Percentiles rank a stretch among this genome's conserved stretches.
Evolutionary conservation across 2,888 invertebrate genomes (phyloP).

Genomic region (Pantelozetes paolii): DNA sequence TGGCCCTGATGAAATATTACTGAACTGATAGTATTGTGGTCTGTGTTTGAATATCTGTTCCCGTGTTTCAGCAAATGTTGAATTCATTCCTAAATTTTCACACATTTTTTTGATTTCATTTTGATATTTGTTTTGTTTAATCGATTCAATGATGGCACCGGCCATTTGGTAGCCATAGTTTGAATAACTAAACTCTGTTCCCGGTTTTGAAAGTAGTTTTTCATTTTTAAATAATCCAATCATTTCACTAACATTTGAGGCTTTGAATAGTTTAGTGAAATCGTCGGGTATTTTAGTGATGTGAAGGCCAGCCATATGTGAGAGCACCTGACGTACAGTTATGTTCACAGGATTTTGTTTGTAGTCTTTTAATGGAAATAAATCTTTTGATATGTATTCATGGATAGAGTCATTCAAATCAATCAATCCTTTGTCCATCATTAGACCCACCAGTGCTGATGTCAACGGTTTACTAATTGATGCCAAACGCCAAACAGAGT

Average conservation of each 20-base stretch:
- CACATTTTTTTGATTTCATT: constrained; percentile 12
- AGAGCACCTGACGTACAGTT: constrained; percentile 32
- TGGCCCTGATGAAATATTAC: not conserved
- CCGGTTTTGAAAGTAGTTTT: constrained; percentile 37
- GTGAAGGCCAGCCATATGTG: constrained; percentile 34
- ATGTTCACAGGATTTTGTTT: not conserved
- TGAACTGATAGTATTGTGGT: not conserved
- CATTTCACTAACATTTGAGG: constrained; percentile 12
- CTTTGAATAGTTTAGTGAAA: constrained; percentile 23
- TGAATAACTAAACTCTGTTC: constrained; percentile 38
- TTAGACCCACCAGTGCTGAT: constrained; percentile 11
- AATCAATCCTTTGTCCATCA: constrained; percentile 20
- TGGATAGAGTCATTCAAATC: constrained; percentile 1
- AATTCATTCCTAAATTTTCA: constrained; percentile 7
- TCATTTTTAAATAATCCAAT: constrained; percentile 26
- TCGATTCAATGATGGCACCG: constrained; percentile 38
- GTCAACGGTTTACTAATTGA: constrained; percentile 37
- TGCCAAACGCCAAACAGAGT: constrained; percentile 27
- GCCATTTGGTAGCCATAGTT: constrained; percentile 39
- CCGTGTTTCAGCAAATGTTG: not conserved
- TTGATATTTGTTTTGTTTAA: not conserved
- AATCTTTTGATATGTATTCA: constrained; percentile 3
- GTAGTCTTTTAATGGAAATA: constrained; percentile 13
- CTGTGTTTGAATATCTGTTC: constrained; percentile 5
- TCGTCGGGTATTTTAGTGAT: constrained; percentile 14